Percentiles rank a stretch among this genome's conserved stretches.
These are phyloP conservation scores for Trachelus iudaicus DNA, from an alignment of 2,888 invertebrate genomes.

Conservation along the genomic window DNA sequence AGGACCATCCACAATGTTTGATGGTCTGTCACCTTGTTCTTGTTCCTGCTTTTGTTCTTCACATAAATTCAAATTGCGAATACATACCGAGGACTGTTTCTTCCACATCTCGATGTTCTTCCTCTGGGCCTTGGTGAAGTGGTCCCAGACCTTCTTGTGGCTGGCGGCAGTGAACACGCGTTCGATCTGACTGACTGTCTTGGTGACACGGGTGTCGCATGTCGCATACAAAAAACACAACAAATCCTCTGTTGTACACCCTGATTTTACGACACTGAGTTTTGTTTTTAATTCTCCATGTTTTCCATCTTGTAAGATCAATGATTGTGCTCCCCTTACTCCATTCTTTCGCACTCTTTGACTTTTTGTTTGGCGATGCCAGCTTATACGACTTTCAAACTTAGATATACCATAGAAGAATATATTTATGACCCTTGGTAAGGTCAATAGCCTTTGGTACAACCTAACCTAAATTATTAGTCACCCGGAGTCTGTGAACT, in stretches of 20 bases:
- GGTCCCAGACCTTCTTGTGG: conserved; percentile 99
- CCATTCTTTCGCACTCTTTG: conserved; percentile 11
- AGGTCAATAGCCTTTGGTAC: neutral
- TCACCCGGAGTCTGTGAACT: neutral
- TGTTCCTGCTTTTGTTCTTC: neutral
- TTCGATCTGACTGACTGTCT: conserved; percentile 98
- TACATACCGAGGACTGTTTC: conserved; percentile 92
- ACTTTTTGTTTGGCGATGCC: neutral
- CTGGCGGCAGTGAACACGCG: conserved; percentile 95
- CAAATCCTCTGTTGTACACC: conserved; percentile 65
- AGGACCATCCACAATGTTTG: neutral
- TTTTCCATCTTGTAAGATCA: neutral
- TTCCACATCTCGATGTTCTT: conserved; percentile 99
- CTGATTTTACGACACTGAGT: conserved; percentile 44
- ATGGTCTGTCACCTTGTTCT: neutral
- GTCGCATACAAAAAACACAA: conserved; percentile 66
- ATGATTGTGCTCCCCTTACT: conserved; percentile 11
- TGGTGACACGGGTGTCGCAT: conserved; percentile 61
- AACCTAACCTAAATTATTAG: neutral
- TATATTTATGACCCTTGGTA: neutral
- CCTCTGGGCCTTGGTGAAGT: conserved; percentile 98
- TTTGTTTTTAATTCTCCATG: conserved; percentile 26
- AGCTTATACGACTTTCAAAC: neutral
- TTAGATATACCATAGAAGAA: neutral
- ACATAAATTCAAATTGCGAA: conserved; percentile 25